Percentiles rank a stretch among this genome's conserved stretches.
Evolutionary conservation across 2,113 vertebrate genomes (phyloP).

Genomic region (Dendropsophus ebraccatus): DNA sequence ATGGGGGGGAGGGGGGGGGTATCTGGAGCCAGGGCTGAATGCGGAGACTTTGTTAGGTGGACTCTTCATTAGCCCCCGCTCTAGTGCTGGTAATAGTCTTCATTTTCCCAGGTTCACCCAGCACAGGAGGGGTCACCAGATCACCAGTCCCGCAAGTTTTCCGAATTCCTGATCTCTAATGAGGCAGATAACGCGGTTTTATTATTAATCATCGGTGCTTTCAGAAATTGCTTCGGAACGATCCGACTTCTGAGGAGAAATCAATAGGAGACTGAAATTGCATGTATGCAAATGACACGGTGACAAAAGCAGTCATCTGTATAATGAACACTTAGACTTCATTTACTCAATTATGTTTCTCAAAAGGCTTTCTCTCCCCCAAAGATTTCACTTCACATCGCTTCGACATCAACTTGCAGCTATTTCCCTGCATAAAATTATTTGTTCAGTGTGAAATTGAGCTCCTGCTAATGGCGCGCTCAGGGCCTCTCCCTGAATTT

Average conservation of each 20-base stretch:
- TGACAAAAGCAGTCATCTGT: constrained; percentile 59
- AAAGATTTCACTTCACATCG: constrained; percentile 58
- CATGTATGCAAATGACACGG: constrained; percentile 56
- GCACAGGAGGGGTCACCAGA: constrained; percentile 31
- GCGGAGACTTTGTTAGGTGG: too few species aligned
- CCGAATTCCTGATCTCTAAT: constrained; percentile 51
- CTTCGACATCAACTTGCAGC: constrained; percentile 50
- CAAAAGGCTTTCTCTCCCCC: constrained; percentile 57
- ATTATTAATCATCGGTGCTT: constrained; percentile 57
- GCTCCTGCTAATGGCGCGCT: constrained; percentile 49
- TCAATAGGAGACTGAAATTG: constrained; percentile 56
- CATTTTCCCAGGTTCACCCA: constrained; percentile 14
- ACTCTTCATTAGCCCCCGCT: neutral
- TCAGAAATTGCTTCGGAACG: constrained; percentile 50
- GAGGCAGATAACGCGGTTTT: constrained; percentile 53
- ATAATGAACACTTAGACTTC: constrained; percentile 58
- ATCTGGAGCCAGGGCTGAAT: too few species aligned
- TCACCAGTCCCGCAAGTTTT: constrained; percentile 31
- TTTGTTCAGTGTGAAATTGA: constrained; percentile 57
- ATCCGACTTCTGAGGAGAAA: constrained; percentile 57
- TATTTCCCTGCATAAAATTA: constrained; percentile 57
- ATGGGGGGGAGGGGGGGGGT: too few species aligned
- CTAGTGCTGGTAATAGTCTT: neutral
- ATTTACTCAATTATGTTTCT: constrained; percentile 59
- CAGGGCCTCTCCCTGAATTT: constrained; percentile 30